Evolutionary conservation across 1,140 invertebrate genomes (phyloP).

Genomic region (Bombus ignitus): DNA sequence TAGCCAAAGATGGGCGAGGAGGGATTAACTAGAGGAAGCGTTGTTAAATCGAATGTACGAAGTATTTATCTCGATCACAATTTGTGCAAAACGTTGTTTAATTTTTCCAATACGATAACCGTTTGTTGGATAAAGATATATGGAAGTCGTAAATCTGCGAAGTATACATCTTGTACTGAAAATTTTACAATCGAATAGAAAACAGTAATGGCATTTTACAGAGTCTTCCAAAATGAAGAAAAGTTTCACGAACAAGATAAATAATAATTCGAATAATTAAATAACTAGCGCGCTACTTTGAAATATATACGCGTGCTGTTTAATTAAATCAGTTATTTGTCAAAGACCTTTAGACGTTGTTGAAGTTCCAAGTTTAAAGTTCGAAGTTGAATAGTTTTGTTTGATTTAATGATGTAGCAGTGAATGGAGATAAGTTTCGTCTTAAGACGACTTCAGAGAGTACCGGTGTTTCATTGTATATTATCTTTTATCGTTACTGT

Average conservation of each 20-base stretch:
- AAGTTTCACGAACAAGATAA: neutral
- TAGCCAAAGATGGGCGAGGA: neutral
- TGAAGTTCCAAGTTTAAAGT: neutral
- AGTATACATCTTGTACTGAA: too few species aligned
- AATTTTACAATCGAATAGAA: too few species aligned
- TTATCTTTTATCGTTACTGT: neutral
- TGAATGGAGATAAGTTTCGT: neutral
- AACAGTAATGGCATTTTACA: too few species aligned
- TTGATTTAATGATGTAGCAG: neutral
- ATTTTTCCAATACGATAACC: neutral
- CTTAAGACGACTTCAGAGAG: neutral
- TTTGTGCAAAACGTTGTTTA: too few species aligned
- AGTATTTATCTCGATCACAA: too few species aligned
- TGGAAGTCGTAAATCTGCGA: too few species aligned
- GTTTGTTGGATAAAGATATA: neutral
- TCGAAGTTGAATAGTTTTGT: neutral
- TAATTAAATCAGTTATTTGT: neutral
- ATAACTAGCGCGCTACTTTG: neutral
- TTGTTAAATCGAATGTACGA: too few species aligned
- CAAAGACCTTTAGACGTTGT: neutral
- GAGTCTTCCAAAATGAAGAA: too few species aligned
- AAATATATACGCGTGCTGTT: neutral
- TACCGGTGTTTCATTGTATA: neutral
- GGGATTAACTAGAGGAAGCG: too few species aligned
- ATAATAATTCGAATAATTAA: neutral